Evolutionary conservation across 1,140 invertebrate genomes (phyloP).

Genomic region (Anastrepha obliqua): DNA sequence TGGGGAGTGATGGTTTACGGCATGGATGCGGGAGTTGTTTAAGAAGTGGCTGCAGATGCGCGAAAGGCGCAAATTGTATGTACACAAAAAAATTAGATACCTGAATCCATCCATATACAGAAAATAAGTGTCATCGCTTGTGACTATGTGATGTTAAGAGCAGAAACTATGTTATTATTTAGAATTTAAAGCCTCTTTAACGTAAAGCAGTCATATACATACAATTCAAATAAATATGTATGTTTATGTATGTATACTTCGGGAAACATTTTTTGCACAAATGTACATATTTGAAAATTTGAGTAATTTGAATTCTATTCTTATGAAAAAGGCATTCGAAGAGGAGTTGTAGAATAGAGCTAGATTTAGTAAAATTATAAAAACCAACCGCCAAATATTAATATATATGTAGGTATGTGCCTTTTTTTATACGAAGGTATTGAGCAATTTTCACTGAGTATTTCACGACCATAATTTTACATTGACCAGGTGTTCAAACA

Average conservation of each 20-base stretch:
- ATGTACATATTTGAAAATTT: background rate
- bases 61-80: slow-evolving; percentile 2
- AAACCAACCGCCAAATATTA: too few relatives aligned
- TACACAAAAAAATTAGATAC: background rate
- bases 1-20: slow-evolving; percentile 1
- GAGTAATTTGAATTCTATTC: too few relatives aligned
- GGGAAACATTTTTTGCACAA: background rate
- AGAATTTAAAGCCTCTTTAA: background rate
- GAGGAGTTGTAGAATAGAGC: too few relatives aligned
- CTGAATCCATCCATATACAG: background rate
- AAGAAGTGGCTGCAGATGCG: slow-evolving; percentile 42
- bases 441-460: too few relatives aligned
- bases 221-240: background rate
- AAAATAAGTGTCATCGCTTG: background rate
- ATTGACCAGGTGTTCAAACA: too few relatives aligned
- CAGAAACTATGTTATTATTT: background rate
- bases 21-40: slow-evolving; percentile 33
- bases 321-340: too few relatives aligned
- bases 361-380: too few relatives aligned
- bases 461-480: too few relatives aligned
- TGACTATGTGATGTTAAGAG: background rate
- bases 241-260: background rate
- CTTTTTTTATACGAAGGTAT: too few relatives aligned
- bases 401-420: too few relatives aligned
- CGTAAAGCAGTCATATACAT: slow-evolving; percentile 1